A percentile compares a stretch with the other conserved stretches of the same genome.
Conservation (phyloP, 2,888 invertebrate genomes). For the Fissipunctia ypsillon region DNA sequence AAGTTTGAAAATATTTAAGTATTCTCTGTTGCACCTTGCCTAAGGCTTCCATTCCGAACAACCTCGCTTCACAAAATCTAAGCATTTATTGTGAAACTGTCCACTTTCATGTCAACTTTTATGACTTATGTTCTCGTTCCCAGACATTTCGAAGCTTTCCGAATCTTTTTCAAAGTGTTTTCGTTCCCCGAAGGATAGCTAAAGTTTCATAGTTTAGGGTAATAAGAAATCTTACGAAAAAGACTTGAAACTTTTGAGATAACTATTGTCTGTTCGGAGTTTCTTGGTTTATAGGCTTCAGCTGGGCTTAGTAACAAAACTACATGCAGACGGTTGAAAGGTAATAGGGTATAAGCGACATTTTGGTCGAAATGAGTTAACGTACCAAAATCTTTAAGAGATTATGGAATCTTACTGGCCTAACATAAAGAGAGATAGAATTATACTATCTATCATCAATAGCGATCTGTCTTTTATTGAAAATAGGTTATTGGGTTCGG, state of each 20-base stretch:
- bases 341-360: too few species aligned
- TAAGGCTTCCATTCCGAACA: neutral
- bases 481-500: too few species aligned
- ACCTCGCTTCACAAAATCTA: neutral
- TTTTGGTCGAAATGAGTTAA: too few species aligned
- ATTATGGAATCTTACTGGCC: too few species aligned
- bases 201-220: constrained; percentile 27
- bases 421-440: too few species aligned
- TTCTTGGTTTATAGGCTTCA: neutral
- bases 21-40: neutral
- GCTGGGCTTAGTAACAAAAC: neutral
- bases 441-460: too few species aligned
- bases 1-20: neutral
- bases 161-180: constrained; percentile 29
- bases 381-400: too few species aligned
- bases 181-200: neutral
- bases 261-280: neutral
- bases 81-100: constrained; percentile 14
- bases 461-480: too few species aligned
- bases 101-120: constrained; percentile 16
- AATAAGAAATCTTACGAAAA: constrained; percentile 22
- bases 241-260: constrained; percentile 14
- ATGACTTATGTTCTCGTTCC: constrained; percentile 22
- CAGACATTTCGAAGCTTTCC: constrained; percentile 11
- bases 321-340: too few species aligned